A percentile compares a stretch with the other conserved stretches of the same genome.
Conservation (phyloP, 2,888 invertebrate genomes). For the Anoplius nigerrimus region DNA sequence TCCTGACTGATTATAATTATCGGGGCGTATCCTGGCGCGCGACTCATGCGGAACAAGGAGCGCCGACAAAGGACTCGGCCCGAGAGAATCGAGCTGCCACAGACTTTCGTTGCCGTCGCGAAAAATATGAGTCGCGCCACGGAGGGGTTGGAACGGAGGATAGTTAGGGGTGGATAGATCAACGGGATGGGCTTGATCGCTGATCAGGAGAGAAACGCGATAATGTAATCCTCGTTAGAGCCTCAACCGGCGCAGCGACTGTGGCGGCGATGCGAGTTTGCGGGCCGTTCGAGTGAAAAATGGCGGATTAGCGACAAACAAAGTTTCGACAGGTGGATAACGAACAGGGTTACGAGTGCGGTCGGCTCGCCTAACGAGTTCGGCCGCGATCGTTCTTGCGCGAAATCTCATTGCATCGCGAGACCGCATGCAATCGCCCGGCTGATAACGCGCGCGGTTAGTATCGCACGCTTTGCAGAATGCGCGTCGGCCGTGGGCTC, state of each 20-base stretch:
- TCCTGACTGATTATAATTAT: constrained; percentile 62
- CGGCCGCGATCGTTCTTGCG: constrained; percentile 17
- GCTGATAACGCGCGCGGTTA: constrained; percentile 7
- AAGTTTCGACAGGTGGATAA: background rate
- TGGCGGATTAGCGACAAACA: too few species aligned
- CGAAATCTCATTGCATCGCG: constrained; percentile 24
- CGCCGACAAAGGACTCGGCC: constrained; percentile 12
- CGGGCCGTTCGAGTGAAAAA: too few species aligned
- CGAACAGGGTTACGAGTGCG: background rate
- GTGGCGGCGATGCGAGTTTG: too few species aligned
- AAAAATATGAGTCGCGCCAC: too few species aligned
- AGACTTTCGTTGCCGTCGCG: too few species aligned
- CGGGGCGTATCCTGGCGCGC: constrained; percentile 43
- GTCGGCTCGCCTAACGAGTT: constrained; percentile 13
- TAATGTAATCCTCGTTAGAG: too few species aligned
- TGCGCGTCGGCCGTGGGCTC: background rate
- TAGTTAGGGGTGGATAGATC: background rate
- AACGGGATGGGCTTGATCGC: background rate
- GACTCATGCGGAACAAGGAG: constrained; percentile 41
- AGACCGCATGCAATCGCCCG: constrained; percentile 26
- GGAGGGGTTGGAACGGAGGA: background rate
- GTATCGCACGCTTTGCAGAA: constrained; percentile 4
- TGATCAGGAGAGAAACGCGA: background rate
- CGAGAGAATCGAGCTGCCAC: constrained; percentile 1
- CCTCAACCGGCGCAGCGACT: too few species aligned